These are phyloP conservation scores for Agrenia bidenticulata DNA, from an alignment of 2,888 invertebrate genomes.

Conservation along the genomic window DNA sequence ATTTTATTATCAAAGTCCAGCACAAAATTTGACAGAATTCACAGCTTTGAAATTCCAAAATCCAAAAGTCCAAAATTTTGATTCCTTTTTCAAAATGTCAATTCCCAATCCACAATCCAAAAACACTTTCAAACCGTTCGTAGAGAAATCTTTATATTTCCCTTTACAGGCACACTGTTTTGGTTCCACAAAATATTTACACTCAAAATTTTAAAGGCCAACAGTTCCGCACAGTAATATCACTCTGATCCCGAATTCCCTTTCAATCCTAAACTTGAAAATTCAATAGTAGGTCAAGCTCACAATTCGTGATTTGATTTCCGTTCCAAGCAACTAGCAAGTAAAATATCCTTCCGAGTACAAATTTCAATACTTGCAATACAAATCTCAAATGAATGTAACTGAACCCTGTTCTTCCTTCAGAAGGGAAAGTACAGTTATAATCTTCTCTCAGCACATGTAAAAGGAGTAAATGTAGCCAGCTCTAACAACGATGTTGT, in stretches of 20 bases:
- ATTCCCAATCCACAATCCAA: no score
- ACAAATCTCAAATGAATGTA: not conserved
- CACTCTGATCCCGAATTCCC: no score
- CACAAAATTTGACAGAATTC: no score
- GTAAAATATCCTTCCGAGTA: not conserved
- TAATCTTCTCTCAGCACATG: constrained; percentile 29
- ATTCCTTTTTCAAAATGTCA: not conserved
- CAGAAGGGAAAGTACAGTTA: constrained; percentile 16
- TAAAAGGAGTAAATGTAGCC: constrained; percentile 23
- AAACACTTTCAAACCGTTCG: no score
- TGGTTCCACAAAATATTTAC: no score
- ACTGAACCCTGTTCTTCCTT: not conserved
- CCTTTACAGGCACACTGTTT: no score
- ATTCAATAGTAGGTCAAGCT: not conserved
- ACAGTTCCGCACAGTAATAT: no score
- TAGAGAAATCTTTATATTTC: no score
- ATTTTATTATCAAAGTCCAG: no score
- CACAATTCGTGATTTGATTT: not conserved
- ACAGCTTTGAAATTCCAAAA: not conserved
- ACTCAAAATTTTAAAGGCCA: no score
- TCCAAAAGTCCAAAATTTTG: not conserved
- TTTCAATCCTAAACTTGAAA: no score
- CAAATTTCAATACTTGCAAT: not conserved
- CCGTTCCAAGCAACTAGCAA: not conserved
- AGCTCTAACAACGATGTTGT: constrained; percentile 35